A percentile compares a stretch with the other conserved stretches of the same genome.
Evolutionary conservation across 2,797 vertebrate species (phyloP).

Genomic region (Tamandua tetradactyla): DNA sequence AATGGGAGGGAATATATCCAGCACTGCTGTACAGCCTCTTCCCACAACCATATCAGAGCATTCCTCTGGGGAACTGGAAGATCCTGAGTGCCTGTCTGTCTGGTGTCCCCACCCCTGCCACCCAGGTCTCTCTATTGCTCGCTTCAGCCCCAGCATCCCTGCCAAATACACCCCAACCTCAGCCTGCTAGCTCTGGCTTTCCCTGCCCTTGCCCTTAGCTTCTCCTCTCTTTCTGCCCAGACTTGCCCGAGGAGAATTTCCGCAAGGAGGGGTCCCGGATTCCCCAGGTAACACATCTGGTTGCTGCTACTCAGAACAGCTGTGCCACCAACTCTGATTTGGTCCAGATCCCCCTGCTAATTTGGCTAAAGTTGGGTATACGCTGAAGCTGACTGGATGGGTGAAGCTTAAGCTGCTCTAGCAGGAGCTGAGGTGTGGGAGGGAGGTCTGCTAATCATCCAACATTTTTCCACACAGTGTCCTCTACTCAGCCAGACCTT

Average conservation of each 20-base stretch:
- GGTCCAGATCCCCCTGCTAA: conserved; percentile 36
- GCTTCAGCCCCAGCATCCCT: conserved; percentile 57
- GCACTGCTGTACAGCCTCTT: conserved; percentile 26
- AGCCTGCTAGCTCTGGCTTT: conserved; percentile 70
- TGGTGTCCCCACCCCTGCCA: not conserved
- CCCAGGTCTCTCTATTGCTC: conserved; percentile 64
- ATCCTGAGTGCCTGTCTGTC: conserved; percentile 6
- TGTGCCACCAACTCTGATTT: conserved; percentile 35
- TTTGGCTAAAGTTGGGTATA: not conserved
- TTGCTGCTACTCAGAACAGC: conserved; percentile 73
- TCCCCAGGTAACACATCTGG: conserved; percentile 77
- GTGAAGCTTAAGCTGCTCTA: conserved; percentile 29
- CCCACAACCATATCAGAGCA: not conserved
- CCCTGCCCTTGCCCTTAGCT: conserved; percentile 30
- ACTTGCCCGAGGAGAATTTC: conserved; percentile 74
- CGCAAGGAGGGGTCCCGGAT: conserved; percentile 69
- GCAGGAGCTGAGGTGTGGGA: conserved; percentile 58
- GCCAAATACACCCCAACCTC: conserved; percentile 31
- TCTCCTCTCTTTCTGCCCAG: conserved; percentile 78
- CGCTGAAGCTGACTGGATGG: conserved; percentile 32
- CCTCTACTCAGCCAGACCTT: conserved; percentile 37
- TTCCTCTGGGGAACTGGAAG: not conserved
- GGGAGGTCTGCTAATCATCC: not conserved
- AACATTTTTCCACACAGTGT: conserved; percentile 6
- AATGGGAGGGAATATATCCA: conserved; percentile 27